Evolutionary conservation across 1,140 invertebrate genomes (phyloP).

Genomic region (Camponotus floridanus): DNA sequence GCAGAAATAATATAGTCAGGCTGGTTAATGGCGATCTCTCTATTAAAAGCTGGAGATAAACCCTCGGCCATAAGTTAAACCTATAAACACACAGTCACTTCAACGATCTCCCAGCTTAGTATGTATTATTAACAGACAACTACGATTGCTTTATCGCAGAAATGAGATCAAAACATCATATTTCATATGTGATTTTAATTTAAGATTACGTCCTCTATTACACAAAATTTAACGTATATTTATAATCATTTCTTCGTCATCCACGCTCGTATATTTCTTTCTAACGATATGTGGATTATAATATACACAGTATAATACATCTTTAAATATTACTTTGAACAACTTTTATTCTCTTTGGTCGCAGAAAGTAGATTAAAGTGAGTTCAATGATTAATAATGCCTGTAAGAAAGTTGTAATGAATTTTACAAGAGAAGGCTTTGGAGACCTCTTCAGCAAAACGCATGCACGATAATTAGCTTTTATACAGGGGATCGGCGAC

Average conservation of each 20-base stretch:
- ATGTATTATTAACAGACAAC: constrained; percentile 57
- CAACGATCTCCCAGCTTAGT: constrained; percentile 1
- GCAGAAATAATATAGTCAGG: constrained; percentile 34
- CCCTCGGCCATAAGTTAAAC: constrained; percentile 70
- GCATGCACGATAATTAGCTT: constrained; percentile 56
- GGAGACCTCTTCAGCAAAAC: not conserved
- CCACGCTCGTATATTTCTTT: not conserved
- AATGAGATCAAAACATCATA: constrained; percentile 58
- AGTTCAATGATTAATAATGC: constrained; percentile 39
- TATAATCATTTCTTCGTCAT: not conserved
- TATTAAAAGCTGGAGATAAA: constrained; percentile 80
- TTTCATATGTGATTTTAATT: constrained; percentile 5
- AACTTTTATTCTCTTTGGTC: not conserved
- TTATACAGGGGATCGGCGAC: constrained; percentile 48
- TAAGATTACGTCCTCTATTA: not conserved
- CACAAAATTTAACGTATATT: not conserved
- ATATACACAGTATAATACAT: not conserved
- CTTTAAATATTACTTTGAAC: not conserved
- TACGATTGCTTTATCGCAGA: constrained; percentile 74
- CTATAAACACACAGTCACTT: constrained; percentile 77
- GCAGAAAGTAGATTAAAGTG: constrained; percentile 6
- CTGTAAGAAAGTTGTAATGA: constrained; percentile 51
- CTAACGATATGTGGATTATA: not conserved
- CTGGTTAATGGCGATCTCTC: constrained; percentile 46
- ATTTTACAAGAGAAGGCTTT: constrained; percentile 24